These are phyloP conservation scores for Iphiclides podalirius DNA, from an alignment of 2,888 invertebrate species.

Conservation along the genomic window DNA sequence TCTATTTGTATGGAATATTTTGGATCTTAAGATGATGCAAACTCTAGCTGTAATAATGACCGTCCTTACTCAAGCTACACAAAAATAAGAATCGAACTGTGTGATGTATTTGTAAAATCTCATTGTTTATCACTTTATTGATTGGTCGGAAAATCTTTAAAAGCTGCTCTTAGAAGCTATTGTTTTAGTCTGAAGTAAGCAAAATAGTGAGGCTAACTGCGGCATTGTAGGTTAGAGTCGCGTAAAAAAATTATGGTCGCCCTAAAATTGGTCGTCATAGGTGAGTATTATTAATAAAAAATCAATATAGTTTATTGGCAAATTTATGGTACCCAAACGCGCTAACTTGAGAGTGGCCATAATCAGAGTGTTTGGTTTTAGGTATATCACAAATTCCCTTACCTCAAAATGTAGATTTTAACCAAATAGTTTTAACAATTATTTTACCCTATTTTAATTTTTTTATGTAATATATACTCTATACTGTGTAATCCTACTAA, in stretches of 20 bases:
- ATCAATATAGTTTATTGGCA: neutral
- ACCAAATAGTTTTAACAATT: constrained; percentile 18
- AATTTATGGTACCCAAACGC: neutral
- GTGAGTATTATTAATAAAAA: neutral
- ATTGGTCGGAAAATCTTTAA: neutral
- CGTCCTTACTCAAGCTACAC: constrained; percentile 30
- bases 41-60: constrained; percentile 28
- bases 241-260: neutral
- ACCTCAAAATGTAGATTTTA: constrained; percentile 19
- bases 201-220: constrained; percentile 19
- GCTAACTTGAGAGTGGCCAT: neutral
- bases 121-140: constrained; percentile 19
- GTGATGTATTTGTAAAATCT: constrained; percentile 9
- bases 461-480: too few species aligned
- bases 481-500: too few species aligned
- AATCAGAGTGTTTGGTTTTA: neutral
- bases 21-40: constrained; percentile 24
- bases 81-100: constrained; percentile 2
- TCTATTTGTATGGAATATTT: constrained; percentile 20
- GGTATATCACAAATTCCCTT: constrained; percentile 12
- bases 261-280: neutral
- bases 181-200: constrained; percentile 12
- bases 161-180: neutral
- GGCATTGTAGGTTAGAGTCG: constrained; percentile 3
- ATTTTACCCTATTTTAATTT: neutral